Evolutionary conservation across 1,140 invertebrate genomes (phyloP), one percentile per base, ranked within the genome.

Genomic region (Polypedilum pembai): DNA sequence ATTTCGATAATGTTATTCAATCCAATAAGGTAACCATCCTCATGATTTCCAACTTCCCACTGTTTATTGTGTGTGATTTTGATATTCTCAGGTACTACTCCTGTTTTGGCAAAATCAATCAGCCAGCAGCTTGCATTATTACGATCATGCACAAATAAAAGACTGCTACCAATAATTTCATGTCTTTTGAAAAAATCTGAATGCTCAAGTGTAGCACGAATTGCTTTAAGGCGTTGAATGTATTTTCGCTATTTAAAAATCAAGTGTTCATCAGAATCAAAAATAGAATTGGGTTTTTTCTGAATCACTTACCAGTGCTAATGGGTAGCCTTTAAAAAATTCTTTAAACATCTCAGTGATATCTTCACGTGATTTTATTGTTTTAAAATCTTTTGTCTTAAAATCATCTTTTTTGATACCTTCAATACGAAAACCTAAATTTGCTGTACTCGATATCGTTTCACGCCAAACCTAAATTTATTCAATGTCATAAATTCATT

Each of bases 91-190:
- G 94, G 94, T 72, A 98, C 83, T 15, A 88, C 88, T 73, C 94
- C 87, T 1, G 95, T 98, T 83, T 99, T 99, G 8, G 96, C 97
- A 84, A 99, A 99, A 84, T 99, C 97, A 74, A 99, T 99, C 85
- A 99, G 89, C 96, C 96, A 99, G 12, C 98, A 88, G 75, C 91
- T 92, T 5, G 95, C 94, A 78, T 90, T 90, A 74, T 88, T 87
- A 17, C 89, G 85, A 80, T 99, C 96, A 83, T 98, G 96, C 7
- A 99, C 94, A 82, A 99, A 98, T 41, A 99, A 85, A 73, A 99
- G 83, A 21, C 95, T 98, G 81, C 94, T 96, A 63, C 97, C 97
- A 76, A 99, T 97, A n/a, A 98, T 88, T 84, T 98, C 96, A 83
- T 98, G 95, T 3, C 87, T 87, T 76, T 87, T 85, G 83, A 98